Evolutionary conservation across 1,140 invertebrate genomes (phyloP).

Genomic region (Zeugodacus cucurbitae): DNA sequence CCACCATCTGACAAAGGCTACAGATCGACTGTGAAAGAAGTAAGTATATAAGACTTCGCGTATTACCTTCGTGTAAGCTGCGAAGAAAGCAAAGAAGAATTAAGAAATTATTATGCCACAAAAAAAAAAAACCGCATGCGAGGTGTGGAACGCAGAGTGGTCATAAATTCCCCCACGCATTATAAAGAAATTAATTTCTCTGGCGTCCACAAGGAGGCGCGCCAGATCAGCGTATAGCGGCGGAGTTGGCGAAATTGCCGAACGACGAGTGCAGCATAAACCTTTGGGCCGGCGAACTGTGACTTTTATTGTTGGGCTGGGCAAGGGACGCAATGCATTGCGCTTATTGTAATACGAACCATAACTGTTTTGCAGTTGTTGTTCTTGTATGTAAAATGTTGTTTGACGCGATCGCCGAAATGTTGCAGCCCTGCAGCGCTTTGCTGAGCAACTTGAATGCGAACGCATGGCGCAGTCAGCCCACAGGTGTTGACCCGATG

Average conservation of each 20-base stretch:
- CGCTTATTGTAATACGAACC: neutral
- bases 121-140: neutral
- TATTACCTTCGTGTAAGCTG: neutral
- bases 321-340: neutral
- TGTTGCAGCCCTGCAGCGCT: neutral
- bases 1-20: neutral
- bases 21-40: no score
- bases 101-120: conserved; percentile 18
- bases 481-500: conserved; percentile 33
- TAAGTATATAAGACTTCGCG: neutral
- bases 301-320: neutral
- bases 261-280: neutral
- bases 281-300: neutral
- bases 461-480: neutral
- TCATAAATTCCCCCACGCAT: conserved; percentile 44
- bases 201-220: neutral
- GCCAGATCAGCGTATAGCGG: neutral
- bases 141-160: neutral
- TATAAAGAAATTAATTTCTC: conserved; percentile 46
- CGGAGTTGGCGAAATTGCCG: neutral
- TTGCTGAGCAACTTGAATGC: no score
- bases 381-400: neutral
- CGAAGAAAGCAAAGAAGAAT: neutral
- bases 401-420: neutral
- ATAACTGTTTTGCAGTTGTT: neutral